A percentile compares a stretch with the other conserved stretches of the same genome.
Conservation (phyloP, 2,888 invertebrate species). For the Dioctria rufipes region DNA sequence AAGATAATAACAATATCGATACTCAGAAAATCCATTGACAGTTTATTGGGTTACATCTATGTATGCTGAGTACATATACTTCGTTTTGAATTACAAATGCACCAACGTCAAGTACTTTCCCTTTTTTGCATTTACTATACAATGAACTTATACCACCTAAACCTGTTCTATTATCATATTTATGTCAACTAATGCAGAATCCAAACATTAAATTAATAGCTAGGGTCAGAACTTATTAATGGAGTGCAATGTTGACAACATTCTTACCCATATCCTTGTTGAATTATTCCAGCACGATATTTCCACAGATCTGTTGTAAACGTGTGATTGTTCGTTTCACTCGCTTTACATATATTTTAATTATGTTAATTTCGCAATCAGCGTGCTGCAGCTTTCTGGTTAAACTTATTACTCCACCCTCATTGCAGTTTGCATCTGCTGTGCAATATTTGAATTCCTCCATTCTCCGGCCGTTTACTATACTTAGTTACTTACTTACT, state of each 20-base stretch:
- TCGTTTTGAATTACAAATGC: constrained; percentile 1
- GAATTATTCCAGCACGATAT: background rate
- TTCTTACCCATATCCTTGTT: background rate
- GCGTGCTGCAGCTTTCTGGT: background rate
- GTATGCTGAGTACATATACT: background rate
- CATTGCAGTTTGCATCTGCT: background rate
- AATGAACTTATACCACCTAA: no score
- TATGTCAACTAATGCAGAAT: background rate
- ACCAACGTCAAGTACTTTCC: background rate
- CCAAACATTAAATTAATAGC: background rate
- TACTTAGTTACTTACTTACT: background rate
- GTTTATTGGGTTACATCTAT: background rate
- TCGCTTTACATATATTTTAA: background rate
- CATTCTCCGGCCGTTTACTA: background rate
- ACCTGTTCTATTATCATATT: no score
- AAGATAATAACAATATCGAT: background rate
- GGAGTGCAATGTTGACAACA: no score
- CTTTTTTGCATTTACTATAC: background rate
- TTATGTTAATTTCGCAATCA: constrained; percentile 24
- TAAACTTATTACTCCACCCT: constrained; percentile 24
- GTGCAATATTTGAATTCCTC: background rate
- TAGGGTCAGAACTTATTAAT: background rate
- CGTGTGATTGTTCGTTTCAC: background rate
- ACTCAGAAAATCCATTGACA: background rate
- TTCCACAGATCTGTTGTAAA: background rate